Percentiles rank a stretch among this genome's conserved stretches.
phyloP scores from a whole-genome alignment of 1,140 invertebrate genomes.

The Magallana angulata region DNA sequence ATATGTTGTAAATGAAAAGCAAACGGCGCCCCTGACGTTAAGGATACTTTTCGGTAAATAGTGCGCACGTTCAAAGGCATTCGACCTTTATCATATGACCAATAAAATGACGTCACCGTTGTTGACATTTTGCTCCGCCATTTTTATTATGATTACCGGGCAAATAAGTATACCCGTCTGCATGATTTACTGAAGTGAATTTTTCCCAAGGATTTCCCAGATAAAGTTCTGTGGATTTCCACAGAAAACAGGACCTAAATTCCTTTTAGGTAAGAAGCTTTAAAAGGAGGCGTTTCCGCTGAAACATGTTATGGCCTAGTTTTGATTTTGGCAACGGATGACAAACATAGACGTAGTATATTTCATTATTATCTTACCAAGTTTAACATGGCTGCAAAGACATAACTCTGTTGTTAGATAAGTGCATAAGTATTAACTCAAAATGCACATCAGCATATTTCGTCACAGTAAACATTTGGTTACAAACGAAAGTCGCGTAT shows the following conservation, averaged over 20 bases:
- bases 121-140: constrained; percentile 34
- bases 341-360: neutral
- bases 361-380: no score
- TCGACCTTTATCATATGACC: constrained; percentile 30
- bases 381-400: no score
- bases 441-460: no score
- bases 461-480: no score
- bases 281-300: neutral
- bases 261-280: neutral
- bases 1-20: no score
- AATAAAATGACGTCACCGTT: constrained; percentile 19
- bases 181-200: neutral
- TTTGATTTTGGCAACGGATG: constrained; percentile 26
- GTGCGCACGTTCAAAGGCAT: neutral
- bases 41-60: neutral
- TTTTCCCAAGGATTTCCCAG: constrained; percentile 4
- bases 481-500: no score
- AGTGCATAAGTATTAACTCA: no score
- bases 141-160: constrained; percentile 18
- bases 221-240: constrained; percentile 16
- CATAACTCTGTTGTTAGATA: no score
- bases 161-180: neutral
- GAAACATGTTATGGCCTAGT: constrained; percentile 30
- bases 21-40: neutral
- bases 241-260: neutral